Base-by-base conservation (phyloP, 2,888 invertebrate species). In the Drosophila ezoana region DNA sequence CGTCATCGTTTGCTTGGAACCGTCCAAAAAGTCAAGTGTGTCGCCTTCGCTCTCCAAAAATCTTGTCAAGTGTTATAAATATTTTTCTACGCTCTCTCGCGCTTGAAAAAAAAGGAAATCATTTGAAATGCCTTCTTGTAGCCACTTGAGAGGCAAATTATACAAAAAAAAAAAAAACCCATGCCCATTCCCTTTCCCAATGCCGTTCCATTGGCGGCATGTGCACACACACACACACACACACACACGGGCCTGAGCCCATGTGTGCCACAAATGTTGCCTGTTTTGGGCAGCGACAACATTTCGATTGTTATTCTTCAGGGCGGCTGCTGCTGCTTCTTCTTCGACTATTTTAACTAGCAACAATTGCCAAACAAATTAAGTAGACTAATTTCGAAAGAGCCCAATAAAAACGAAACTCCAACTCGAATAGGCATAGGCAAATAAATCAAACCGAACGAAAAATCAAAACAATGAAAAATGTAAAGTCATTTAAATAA, bases 1-100 rank as follows among this genome's bases (percentile, higher is more conserved):
- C 38, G 37, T 54, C 51, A 44, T 59, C 70, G 53, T 64, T 43
- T 35, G 54, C 54, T 44, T 35, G 54, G 44, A 54, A 44, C 52
- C 44, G 35, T 43, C 33, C 54, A 52, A 59, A 76, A 64, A 68
- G 76, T 76, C 62, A 76, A 69, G 73, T 70, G 66, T 70, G 81
- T 74, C 80, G 59, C 75, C 66, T 48, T 59, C 64, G 51, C 69
- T 69, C 77, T 81, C 67, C 61, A 67, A 59, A 65, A 83, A 88
- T 84, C 84, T 81, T 79, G 84, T 87, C 89, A 88, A 84, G 84
- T 88, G 84, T 71, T 88, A 88, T 81, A 88, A 86, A 88, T 83
- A 81, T 86, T 88, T 78, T 78, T 75, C 78, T 75, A 79, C 82
- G 73, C 76, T 62, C 83, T 59, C 40, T 41, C n/a, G n/a, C 49